Base-by-base conservation (phyloP, 2,888 invertebrate genomes). In the Colostygia pectinataria region DNA sequence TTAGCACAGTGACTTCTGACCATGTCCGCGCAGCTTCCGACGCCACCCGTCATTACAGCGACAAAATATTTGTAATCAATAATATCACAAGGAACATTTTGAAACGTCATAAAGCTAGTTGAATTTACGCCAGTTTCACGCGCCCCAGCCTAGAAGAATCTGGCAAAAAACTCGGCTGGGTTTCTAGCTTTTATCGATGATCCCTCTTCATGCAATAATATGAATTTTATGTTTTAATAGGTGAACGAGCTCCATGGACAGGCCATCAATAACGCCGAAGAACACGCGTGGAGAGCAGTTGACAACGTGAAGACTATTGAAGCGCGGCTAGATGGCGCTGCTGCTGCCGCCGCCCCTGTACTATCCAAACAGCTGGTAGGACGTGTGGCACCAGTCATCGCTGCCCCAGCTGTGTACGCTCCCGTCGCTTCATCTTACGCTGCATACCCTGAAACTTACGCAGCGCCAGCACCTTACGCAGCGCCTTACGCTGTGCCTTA, bases 271-370 rank as follows among this genome's bases (percentile, higher is more conserved):
- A 81, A 84, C 54, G 90, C 86, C 37, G 83, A 81, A 50, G 86
- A 86, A 63, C 77, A 87, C 71, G 82, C 83, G n/a, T 90, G 90
- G 87, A 84, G 83, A 58, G 78, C 80, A 7, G 75, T 88, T 10
- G 89, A 89, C 54, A 80, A 84, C 46, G 86, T 74, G 33, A 80
- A 86, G 75, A 89, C 89, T 64, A 74, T 66, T 0, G 78, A 85
- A 58, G 89, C 89, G 57, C 75, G 79, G 53, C 58, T 82, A 29
- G 89, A 90, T 67, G 89, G 89, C 44, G 86, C 85, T 52, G 83
- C 86, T 64, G 89, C 89, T 12, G 84, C 81, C 33, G 85, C 71
- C 9, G 88, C 89, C 37, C 86, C 89, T 53, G 65, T 78, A 27
- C 70, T 88, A 38, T 86, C 89, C 60, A 87, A 86, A 61, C 83